Conservation (phyloP, 2,888 invertebrate genomes). For the Scaptomyza parva region DNA sequence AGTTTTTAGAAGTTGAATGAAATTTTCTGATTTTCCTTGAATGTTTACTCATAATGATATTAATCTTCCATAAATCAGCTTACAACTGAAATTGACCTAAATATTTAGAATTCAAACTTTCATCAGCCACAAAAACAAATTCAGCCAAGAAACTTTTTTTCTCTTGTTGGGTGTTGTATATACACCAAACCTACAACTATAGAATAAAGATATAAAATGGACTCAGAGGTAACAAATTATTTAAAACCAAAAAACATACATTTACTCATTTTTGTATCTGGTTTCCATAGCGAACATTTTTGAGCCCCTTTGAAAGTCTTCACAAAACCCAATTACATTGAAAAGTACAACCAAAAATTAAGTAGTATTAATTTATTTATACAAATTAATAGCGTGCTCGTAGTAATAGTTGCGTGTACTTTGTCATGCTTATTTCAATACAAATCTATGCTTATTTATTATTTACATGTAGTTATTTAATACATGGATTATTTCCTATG, state of each 20-base stretch:
- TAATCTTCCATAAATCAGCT: too few species aligned
- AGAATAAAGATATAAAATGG: too few species aligned
- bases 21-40: neutral
- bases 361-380: neutral
- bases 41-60: too few species aligned
- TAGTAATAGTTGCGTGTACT: conserved; percentile 1
- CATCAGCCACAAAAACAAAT: too few species aligned
- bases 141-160: too few species aligned
- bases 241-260: too few species aligned
- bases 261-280: too few species aligned
- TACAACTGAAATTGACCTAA: too few species aligned
- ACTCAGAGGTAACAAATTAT: too few species aligned
- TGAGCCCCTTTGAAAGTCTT: neutral
- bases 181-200: too few species aligned
- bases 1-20: neutral
- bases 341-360: neutral
- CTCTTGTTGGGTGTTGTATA: too few species aligned
- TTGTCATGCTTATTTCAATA: neutral
- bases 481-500: neutral
- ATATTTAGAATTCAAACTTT: too few species aligned
- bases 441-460: conserved; percentile 1
- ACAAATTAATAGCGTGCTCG: neutral
- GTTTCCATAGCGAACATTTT: neutral
- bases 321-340: neutral
- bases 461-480: neutral